A percentile compares a stretch with the other conserved stretches of the same genome.
Evolutionary conservation across 2,113 vertebrate species (phyloP).

Genomic region (Micromys minutus): DNA sequence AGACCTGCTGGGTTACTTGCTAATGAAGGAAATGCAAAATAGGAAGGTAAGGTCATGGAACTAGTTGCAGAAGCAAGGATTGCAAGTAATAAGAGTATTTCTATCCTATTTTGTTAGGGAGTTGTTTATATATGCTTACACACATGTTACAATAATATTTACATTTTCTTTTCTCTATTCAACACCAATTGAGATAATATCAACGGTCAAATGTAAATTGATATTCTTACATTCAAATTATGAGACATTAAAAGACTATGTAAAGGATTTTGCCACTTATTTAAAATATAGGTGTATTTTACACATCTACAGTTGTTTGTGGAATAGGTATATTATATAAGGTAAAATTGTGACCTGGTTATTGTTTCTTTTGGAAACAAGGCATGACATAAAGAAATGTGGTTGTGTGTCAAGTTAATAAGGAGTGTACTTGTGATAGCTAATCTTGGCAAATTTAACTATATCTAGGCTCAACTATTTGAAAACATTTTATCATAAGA

Average conservation of each 20-base stretch:
- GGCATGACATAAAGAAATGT: background rate
- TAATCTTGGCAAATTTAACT: background rate
- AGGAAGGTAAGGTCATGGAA: background rate
- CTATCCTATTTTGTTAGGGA: background rate
- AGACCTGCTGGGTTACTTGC: background rate
- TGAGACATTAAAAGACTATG: background rate
- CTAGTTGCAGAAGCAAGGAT: background rate
- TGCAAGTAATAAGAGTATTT: background rate
- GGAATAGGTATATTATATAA: background rate
- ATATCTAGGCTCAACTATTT: background rate
- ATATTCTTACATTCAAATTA: background rate
- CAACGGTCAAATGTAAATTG: background rate
- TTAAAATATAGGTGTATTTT: background rate
- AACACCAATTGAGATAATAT: background rate
- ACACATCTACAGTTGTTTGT: background rate
- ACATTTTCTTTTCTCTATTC: background rate
- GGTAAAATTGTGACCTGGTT: background rate
- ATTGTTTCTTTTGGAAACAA: background rate
- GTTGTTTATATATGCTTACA: background rate
- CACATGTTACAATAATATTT: background rate
- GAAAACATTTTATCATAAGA: constrained; percentile 19
- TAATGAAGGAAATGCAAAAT: background rate
- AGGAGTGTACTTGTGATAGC: background rate
- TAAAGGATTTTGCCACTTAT: background rate
- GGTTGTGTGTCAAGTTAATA: background rate